Percentiles rank a stretch among this genome's conserved stretches.
Conservation (phyloP, 2,797 vertebrate species). For the Novumbra hubbsi region DNA sequence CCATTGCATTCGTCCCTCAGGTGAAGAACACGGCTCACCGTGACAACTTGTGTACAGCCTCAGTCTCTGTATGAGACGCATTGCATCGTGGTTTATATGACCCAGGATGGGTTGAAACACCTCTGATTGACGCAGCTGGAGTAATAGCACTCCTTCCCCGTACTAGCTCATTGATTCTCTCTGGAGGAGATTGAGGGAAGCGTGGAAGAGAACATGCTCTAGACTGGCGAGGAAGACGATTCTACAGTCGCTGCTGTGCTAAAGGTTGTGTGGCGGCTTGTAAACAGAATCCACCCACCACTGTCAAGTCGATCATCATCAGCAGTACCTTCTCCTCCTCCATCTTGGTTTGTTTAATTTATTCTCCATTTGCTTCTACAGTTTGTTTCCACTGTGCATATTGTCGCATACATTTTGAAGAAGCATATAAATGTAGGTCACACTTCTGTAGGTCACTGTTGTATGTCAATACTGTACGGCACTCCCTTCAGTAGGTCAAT, state of each 20-base stretch:
- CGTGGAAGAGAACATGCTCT: no score
- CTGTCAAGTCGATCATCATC: neutral
- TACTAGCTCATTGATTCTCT: neutral
- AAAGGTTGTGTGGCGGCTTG: no score
- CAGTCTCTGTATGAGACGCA: neutral
- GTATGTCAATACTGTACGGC: no score
- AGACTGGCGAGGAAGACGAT: neutral
- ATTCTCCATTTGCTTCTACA: neutral
- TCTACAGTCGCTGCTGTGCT: no score
- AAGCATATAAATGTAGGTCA: no score
- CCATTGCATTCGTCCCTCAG: neutral
- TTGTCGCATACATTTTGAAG: neutral
- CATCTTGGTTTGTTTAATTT: neutral
- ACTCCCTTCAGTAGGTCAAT: no score
- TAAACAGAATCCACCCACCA: no score
- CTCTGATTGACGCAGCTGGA: slow-evolving; percentile 12
- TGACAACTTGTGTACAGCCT: neutral
- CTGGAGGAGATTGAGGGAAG: neutral
- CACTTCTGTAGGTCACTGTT: no score
- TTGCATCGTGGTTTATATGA: slow-evolving; percentile 2
- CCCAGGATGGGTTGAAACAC: neutral
- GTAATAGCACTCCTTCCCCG: neutral
- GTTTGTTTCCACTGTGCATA: no score
- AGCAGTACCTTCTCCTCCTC: neutral
- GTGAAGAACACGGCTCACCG: neutral